Evolutionary conservation across 2,113 vertebrate species (phyloP).

Genomic region (Formicarius rufipectus): DNA sequence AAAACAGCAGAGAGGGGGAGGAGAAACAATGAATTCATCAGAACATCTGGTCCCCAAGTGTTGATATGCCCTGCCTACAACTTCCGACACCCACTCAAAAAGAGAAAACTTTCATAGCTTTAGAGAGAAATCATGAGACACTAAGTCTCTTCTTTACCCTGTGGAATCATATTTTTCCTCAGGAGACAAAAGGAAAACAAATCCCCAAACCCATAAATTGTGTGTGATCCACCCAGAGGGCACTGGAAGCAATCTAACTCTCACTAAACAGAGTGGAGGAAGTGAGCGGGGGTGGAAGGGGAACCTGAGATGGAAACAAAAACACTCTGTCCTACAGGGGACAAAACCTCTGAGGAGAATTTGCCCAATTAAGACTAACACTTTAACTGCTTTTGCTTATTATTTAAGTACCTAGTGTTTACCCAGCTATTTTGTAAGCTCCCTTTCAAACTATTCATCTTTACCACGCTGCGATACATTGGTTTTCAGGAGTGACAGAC

Average conservation of each 20-base stretch:
- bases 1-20: slow-evolving; percentile 30
- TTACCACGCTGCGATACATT: background rate
- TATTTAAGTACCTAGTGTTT: background rate
- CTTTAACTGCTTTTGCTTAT: background rate
- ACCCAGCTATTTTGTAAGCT: background rate
- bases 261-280: background rate
- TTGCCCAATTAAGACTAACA: background rate
- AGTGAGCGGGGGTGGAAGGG: background rate
- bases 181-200: slow-evolving; percentile 24
- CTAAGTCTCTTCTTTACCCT: background rate
- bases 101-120: slow-evolving; percentile 30
- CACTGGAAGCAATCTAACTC: background rate
- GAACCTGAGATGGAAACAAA: slow-evolving; percentile 45
- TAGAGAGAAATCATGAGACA: slow-evolving; percentile 33
- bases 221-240: background rate
- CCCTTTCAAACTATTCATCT: background rate
- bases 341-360: background rate
- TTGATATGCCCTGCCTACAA: slow-evolving; percentile 40
- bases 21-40: slow-evolving; percentile 29
- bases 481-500: background rate
- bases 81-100: slow-evolving; percentile 63
- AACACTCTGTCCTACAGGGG: background rate
- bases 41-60: slow-evolving; percentile 54
- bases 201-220: background rate
- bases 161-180: slow-evolving; percentile 31